phyloP scores from a whole-genome alignment of 2,113 vertebrate species.

The Gavia stellata region DNA sequence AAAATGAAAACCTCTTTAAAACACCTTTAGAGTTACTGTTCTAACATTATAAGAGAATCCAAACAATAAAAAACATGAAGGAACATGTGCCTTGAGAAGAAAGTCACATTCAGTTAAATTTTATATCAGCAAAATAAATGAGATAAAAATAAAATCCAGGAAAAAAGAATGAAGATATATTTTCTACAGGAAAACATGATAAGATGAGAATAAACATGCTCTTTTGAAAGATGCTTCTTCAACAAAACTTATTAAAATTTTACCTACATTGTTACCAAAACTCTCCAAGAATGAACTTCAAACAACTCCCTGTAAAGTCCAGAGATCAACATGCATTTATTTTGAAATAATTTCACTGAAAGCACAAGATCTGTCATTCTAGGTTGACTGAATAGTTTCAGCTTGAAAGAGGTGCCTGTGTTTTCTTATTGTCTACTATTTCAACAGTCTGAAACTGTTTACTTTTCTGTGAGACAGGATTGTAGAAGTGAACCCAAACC shows the following conservation, averaged over 20 bases:
- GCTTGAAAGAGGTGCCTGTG: background rate
- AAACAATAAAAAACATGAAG: background rate
- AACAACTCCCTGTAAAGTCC: background rate
- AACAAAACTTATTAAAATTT: background rate
- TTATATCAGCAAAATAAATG: background rate
- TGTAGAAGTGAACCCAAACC: background rate
- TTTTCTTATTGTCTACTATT: background rate
- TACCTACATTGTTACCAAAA: background rate
- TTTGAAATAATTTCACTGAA: background rate
- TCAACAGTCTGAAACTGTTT: background rate
- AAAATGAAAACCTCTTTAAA: background rate
- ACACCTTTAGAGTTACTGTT: background rate
- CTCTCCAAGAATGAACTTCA: background rate
- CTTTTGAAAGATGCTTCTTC: background rate
- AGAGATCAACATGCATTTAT: background rate
- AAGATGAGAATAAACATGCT: background rate
- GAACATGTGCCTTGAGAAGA: background rate
- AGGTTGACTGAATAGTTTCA: background rate
- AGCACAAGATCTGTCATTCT: background rate
- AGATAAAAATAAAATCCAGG: background rate
- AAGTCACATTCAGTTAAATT: background rate
- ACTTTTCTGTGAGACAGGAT: background rate
- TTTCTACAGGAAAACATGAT: background rate
- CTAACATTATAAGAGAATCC: background rate
- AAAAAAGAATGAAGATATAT: background rate